Base-by-base conservation (phyloP, 2,888 invertebrate genomes). In the Laothoe populi region DNA sequence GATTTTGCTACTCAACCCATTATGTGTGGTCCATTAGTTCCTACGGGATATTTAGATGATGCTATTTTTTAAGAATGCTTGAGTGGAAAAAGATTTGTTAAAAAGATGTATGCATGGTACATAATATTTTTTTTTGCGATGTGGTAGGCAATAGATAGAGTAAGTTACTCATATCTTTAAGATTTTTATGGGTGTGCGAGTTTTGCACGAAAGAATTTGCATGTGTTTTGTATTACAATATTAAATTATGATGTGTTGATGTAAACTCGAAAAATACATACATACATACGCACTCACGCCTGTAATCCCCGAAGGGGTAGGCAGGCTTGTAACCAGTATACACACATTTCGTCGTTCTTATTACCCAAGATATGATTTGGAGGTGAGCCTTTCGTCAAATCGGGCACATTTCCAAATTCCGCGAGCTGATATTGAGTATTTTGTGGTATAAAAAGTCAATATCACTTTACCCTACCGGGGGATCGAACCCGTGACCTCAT, bases 121-220 rank as follows among this genome's bases (percentile, higher is more conserved):
- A 8, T 31, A 11, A 13, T 42, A 1, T 42, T 42, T 16, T 38
- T 38, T 35, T 38, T 38, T 8, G 13, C 11, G 0, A 38, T 38
- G 13, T 13, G 5, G 48, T 11, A 7, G 48, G 7, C 7, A 13
- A n/a, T 24, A 26, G n/a, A 26, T 26, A 24, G 24, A 46, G 4
- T 46, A 0, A 23, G 23, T 23, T 23, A 23, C 4, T 24, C 13
- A 24, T 3, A 24, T 13, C 13, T 46, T 48, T 8, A 38, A 10
- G 38, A 11, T 48, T 26, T n/a, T 24, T 48, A 7, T n/a, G 24
- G n/a, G 48, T 48, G 48, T 26, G 48, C 26, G 48, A n/a, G 46
- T 26, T 23, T 23, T 48, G 48, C 48, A 48, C 26, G 48, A 26
- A 48, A 7, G 24, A 48, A 13, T 48, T 48, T 26, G 48, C 48